Evolutionary conservation across 2,888 invertebrate genomes (phyloP).

Genomic region (Metalampra italica): DNA sequence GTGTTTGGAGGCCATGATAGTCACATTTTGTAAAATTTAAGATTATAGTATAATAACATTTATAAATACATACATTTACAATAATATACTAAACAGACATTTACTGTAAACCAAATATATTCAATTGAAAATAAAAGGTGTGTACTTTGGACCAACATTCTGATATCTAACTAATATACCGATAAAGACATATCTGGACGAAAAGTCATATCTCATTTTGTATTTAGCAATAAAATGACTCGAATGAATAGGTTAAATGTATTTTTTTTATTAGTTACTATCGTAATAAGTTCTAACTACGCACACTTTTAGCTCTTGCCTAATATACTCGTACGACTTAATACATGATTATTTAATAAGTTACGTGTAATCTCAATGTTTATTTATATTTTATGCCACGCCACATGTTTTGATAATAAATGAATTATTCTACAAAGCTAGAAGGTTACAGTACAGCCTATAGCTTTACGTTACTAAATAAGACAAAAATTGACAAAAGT

Average conservation of each 20-base stretch:
- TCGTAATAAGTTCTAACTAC: conserved; percentile 9
- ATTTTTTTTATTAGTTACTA: not conserved
- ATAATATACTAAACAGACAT: no score
- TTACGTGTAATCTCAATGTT: no score
- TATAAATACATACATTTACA: no score
- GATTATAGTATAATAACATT: no score
- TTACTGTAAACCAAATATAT: not conserved
- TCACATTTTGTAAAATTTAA: not conserved
- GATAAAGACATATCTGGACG: conserved; percentile 64
- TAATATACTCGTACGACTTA: conserved; percentile 15
- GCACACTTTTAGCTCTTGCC: conserved; percentile 46
- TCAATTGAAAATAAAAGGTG: not conserved
- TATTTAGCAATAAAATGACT: conserved; percentile 54
- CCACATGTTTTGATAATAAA: no score
- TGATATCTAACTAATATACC: conserved; percentile 35
- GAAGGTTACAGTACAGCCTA: no score
- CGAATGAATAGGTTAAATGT: conserved; percentile 27
- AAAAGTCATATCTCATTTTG: conserved; percentile 60
- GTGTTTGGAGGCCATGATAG: no score
- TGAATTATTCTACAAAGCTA: no score
- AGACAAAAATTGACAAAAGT: no score
- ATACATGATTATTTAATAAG: no score
- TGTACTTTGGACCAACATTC: conserved; percentile 58
- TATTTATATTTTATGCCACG: no score
- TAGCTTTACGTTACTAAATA: no score